Evolutionary conservation across 2,888 invertebrate species (phyloP).

Genomic region (Eutolmus rufibarbis): DNA sequence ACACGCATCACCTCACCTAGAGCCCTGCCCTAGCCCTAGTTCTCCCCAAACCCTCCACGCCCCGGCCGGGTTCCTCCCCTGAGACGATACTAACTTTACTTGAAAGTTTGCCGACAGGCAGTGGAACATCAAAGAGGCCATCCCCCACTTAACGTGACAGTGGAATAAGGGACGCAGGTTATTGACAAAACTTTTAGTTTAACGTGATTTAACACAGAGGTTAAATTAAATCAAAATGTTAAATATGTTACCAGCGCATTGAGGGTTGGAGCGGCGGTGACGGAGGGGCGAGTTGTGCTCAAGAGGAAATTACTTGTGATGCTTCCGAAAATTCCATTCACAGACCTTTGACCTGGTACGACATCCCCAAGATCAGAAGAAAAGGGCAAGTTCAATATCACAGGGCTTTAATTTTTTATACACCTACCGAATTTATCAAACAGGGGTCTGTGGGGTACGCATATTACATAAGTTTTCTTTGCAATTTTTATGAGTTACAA

Average conservation of each 20-base stretch:
- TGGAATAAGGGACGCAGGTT: conserved; percentile 27
- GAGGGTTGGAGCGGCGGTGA: neutral
- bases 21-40: neutral
- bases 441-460: neutral
- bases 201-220: conserved; percentile 32
- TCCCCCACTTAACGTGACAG: conserved; percentile 4
- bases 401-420: neutral
- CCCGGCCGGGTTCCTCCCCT: neutral
- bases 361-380: neutral
- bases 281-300: neutral
- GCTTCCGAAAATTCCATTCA: neutral
- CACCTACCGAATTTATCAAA: neutral
- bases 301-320: neutral
- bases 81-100: conserved; percentile 14
- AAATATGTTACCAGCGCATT: neutral
- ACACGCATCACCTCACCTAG: neutral
- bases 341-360: neutral
- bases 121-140: conserved; percentile 22
- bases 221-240: conserved; percentile 32
- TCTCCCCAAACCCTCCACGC: neutral
- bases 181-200: conserved; percentile 37
- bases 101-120: conserved; percentile 14
- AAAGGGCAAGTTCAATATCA: neutral
- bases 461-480: neutral
- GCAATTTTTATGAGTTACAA: neutral